Evolutionary conservation across 2,797 vertebrate species (phyloP).

Genomic region (Apodemus agrarius): DNA sequence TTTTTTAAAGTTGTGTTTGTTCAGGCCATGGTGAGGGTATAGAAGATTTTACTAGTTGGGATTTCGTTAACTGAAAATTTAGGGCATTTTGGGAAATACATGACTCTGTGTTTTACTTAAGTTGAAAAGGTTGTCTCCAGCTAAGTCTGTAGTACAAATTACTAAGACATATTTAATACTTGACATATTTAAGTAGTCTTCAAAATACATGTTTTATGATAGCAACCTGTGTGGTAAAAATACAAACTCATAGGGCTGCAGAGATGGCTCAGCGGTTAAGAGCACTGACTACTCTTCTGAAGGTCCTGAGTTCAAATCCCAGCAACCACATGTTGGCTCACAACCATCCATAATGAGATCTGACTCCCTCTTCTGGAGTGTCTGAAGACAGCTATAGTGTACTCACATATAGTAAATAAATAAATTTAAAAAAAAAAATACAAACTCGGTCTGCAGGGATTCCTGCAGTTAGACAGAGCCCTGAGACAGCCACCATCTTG

Average conservation of each 20-base stretch:
- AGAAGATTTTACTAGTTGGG: background rate
- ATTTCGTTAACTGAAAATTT: conserved; percentile 33
- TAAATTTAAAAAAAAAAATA: background rate
- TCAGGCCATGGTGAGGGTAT: background rate
- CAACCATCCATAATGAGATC: no score
- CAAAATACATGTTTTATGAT: conserved; percentile 14
- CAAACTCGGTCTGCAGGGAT: no score
- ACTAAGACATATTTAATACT: background rate
- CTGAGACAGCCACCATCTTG: no score
- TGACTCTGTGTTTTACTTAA: background rate
- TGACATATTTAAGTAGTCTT: background rate
- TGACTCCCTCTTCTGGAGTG: no score
- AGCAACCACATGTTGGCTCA: no score
- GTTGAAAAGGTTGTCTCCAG: background rate
- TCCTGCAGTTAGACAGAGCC: no score
- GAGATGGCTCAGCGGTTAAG: no score
- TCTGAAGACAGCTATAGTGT: no score
- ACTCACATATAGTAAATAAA: no score
- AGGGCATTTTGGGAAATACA: background rate
- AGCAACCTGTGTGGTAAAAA: conserved; percentile 12
- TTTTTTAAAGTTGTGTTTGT: background rate
- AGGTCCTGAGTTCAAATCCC: no score
- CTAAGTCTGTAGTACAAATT: background rate
- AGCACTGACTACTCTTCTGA: no score
- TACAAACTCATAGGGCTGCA: background rate